These are phyloP conservation scores for Mus musculus DNA, from an alignment of 2,113 vertebrate genomes.

Conservation along the genomic window DNA sequence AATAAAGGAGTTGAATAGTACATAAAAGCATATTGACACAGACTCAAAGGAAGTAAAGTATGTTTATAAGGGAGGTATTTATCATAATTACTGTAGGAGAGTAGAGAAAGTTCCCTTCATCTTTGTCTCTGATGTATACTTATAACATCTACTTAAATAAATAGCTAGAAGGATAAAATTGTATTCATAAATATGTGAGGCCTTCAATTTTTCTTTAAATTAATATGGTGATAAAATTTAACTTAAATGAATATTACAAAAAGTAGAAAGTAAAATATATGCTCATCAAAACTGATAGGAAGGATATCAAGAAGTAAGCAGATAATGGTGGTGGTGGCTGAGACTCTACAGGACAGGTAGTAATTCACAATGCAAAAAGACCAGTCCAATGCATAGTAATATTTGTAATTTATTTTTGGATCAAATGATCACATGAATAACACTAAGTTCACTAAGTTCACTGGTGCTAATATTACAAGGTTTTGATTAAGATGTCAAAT, in stretches of 20 bases:
- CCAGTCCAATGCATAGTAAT: not conserved
- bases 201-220: not conserved
- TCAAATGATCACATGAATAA: not conserved
- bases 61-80: not conserved
- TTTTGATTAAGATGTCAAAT: not conserved
- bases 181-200: not conserved
- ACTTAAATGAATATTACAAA: not conserved
- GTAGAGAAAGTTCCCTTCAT: not conserved
- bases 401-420: not conserved
- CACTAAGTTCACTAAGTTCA: not conserved
- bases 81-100: not conserved
- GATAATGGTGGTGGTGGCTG: not conserved
- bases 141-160: not conserved
- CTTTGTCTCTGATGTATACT: not conserved
- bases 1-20: not conserved
- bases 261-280: not conserved
- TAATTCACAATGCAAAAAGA: not conserved
- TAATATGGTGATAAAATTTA: not conserved
- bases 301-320: not conserved
- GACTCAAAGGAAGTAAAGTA: not conserved
- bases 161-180: not conserved
- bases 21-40: not conserved
- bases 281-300: not conserved
- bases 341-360: not conserved
- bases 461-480: not conserved